Base-by-base conservation (phyloP, 1,140 invertebrate species). In the Paracyclopina nana region DNA sequence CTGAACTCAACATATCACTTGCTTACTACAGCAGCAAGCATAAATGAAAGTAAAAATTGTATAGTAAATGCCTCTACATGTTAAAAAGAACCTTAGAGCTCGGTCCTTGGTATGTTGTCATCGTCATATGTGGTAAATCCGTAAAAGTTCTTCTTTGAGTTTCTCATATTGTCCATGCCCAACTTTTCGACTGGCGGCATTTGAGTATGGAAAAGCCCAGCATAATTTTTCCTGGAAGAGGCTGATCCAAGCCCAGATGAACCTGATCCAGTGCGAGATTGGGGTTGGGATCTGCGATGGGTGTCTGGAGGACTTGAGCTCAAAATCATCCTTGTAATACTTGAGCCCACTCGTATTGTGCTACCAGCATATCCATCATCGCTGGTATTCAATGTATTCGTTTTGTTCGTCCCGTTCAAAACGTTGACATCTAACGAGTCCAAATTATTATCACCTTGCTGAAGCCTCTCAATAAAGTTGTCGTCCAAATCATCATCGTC, bases 401-500 rank as follows among this genome's bases (percentile, higher is more conserved):
- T 6, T 22, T 52, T 29, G 14, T 45, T 4, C 27, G 29, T 20
- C 38, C 24, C 6, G 28, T 42, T 54, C 11, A 53, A 25, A 20
- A 50, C 34, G 20, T 48, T 56, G 29, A 12, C 22, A 9, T 52
- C 31, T 29, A n/a, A 57, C 48, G 26, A 26, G 46, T 42, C 24
- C 38, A 34, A 45, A 53, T 42, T 6, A 20, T 40, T 46, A 16
- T 30, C 45, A 53, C 3, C 38, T 18, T 31, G 14, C 4, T 30
- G 8, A n/a, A n/a, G n/a, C n/a, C n/a, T n/a, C n/a, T n/a, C n/a
- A n/a, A n/a, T n/a, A n/a, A n/a, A n/a, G n/a, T n/a, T n/a, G n/a
- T n/a, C n/a, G n/a, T n/a, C n/a, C 20, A 27, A 46, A 26, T 56
- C 59, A 58, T 60, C 61, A 25, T 61, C 52, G 26, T 56, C 50